phyloP scores from a whole-genome alignment of 2,113 vertebrate species.

The Grantiella picta region DNA sequence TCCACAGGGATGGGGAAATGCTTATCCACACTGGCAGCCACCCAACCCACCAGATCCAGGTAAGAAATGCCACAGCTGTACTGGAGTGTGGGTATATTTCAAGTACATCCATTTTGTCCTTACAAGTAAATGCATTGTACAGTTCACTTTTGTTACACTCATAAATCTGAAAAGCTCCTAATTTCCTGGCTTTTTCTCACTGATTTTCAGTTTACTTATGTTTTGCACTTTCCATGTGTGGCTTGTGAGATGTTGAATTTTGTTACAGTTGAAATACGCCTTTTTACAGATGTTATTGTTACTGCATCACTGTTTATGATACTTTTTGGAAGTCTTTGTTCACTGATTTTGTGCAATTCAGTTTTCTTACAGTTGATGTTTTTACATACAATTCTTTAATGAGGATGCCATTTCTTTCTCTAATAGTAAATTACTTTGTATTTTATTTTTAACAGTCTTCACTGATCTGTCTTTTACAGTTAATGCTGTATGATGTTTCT shows the following conservation, averaged over 20 bases:
- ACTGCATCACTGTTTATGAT: background rate
- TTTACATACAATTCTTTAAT: background rate
- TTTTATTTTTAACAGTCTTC: background rate
- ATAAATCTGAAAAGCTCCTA: background rate
- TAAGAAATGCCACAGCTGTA: constrained; percentile 54
- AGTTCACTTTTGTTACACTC: background rate
- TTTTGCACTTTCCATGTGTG: background rate
- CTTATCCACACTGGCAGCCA: constrained; percentile 95
- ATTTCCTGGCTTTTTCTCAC: background rate
- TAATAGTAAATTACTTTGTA: background rate
- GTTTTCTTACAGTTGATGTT: background rate
- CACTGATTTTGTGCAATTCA: background rate
- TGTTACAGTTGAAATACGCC: background rate
- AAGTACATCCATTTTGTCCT: background rate
- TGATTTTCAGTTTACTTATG: background rate
- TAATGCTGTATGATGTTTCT: background rate
- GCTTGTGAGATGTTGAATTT: background rate
- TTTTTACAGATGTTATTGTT: background rate
- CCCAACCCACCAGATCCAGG: constrained; percentile 96
- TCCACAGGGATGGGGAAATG: constrained; percentile 97
- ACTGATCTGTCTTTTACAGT: background rate
- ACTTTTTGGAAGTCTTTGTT: background rate
- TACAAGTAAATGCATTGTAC: background rate
- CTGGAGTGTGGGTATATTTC: background rate
- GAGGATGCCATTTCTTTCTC: background rate